Conservation (phyloP, 2,113 vertebrate genomes). For the Tetrao urogallus region DNA sequence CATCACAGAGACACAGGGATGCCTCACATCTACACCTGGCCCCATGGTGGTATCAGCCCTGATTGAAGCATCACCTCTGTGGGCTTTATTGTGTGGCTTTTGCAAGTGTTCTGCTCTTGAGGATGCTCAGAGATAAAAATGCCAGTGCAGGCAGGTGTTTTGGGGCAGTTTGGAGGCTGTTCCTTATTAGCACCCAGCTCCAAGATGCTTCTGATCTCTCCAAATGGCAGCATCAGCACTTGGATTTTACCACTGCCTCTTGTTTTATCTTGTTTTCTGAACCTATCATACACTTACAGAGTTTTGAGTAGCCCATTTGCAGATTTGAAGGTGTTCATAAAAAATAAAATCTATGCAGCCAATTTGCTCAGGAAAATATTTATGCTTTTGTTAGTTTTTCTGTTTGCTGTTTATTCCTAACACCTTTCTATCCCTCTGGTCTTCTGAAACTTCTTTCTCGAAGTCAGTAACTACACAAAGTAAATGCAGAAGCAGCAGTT, state of each 20-base stretch:
- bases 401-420: background rate
- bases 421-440: background rate
- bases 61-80: rapidly evolving
- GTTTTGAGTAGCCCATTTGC: background rate
- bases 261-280: background rate
- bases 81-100: rapidly evolving
- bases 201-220: background rate
- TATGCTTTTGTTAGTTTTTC: background rate
- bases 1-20: rapidly evolving
- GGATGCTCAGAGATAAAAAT: background rate
- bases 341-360: background rate
- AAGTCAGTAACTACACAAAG: background rate
- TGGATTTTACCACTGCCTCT: background rate
- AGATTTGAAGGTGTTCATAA: background rate
- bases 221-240: background rate
- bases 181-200: background rate
- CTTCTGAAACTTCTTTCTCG: background rate
- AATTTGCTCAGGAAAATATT: background rate
- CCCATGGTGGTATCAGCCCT: rapidly evolving
- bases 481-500: constrained; percentile 58
- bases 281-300: background rate
- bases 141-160: background rate
- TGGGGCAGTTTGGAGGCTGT: background rate
- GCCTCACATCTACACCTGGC: background rate
- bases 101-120: background rate